These are phyloP conservation scores for Periophthalmus modestus DNA, from an alignment of 2,113 vertebrate genomes.

Conservation along the genomic window DNA sequence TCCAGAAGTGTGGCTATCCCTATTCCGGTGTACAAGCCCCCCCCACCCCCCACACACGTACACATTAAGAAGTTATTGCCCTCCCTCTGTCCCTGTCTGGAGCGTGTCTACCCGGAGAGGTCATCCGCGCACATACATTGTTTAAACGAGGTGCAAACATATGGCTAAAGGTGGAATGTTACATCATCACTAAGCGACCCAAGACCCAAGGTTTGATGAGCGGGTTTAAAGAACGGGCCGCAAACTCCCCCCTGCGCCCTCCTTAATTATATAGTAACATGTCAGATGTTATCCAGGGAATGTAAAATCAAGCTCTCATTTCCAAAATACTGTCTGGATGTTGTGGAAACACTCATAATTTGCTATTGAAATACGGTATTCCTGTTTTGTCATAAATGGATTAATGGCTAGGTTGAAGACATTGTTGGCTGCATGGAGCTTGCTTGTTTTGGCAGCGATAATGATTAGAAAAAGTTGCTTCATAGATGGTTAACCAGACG, in stretches of 20 bases:
- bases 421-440: background rate
- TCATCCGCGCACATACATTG: constrained; percentile 24
- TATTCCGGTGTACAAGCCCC: constrained; percentile 20
- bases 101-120: constrained; percentile 43
- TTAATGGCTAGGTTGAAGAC: constrained; percentile 17
- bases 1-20: constrained; percentile 21
- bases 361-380: background rate
- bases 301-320: constrained; percentile 38
- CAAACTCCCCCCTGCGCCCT: constrained; percentile 12
- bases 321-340: constrained; percentile 34
- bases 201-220: constrained; percentile 20
- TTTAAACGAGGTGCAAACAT: constrained; percentile 55
- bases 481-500: background rate
- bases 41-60: background rate
- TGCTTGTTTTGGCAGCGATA: background rate
- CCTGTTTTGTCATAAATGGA: constrained; percentile 27
- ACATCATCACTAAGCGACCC: constrained; percentile 46
- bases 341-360: constrained; percentile 50
- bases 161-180: constrained; percentile 43
- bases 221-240: background rate
- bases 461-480: background rate
- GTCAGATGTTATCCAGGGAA: constrained; percentile 28
- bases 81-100: constrained; percentile 26
- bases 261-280: constrained; percentile 49
- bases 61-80: background rate